Evolutionary conservation across 2,888 invertebrate species (phyloP), one percentile per base, ranked within the genome.

Genomic region (Ellobium chinense): DNA sequence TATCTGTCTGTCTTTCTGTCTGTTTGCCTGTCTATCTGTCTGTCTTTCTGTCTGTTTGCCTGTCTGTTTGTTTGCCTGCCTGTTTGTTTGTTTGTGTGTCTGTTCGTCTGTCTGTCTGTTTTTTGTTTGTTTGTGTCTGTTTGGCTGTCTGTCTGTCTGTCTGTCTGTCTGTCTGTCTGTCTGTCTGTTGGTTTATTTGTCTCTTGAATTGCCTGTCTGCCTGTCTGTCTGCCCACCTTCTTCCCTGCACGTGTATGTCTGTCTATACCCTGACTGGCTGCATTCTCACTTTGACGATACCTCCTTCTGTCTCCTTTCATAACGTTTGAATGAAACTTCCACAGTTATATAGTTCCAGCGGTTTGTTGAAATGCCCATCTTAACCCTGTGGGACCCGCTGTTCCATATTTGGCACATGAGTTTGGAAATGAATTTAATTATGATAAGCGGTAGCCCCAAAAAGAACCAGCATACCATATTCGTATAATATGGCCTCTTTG

Each of bases 221-320:
- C 76, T 36, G 36, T 68, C 66, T 76, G 14, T 63, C 46, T 46
- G 18, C 46, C 70, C 46, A 1, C 31, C 60, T 39, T 7, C 46
- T 18, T 46, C 9, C 18, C 46, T 29, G 14, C 18, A n/a, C n/a
- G n/a, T 39, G 1, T 63, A 39, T 65, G 18, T 75, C 75, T 75
- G 14, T 65, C 65, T 62, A n/a, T 62, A n/a, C n/a, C n/a, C 54
- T 54, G n/a, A 27, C 65, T 39, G 24, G 18, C n/a, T n/a, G n/a
- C n/a, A n/a, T n/a, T n/a, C n/a, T n/a, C n/a, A n/a, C n/a, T n/a
- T n/a, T n/a, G n/a, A n/a, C n/a, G n/a, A n/a, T n/a, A n/a, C n/a
- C n/a, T n/a, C n/a, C n/a, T n/a, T n/a, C n/a, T n/a, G n/a, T n/a
- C n/a, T n/a, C n/a, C n/a, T n/a, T n/a, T n/a, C n/a, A n/a, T n/a